Conservation (phyloP, 1,140 invertebrate genomes). For the Drosophila bocki region DNA sequence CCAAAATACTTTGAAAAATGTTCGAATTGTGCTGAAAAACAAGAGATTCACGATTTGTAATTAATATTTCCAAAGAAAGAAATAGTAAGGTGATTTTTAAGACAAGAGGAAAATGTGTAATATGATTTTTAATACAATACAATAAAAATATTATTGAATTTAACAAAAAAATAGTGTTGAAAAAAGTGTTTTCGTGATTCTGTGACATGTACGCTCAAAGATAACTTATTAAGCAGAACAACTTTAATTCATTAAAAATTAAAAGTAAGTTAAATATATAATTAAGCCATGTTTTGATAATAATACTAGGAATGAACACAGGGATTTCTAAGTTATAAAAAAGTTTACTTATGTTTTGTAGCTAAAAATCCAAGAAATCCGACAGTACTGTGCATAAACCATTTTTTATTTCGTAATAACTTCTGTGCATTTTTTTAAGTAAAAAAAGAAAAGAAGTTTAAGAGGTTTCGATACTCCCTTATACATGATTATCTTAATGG, state of each 20-base stretch:
- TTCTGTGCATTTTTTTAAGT: too few relatives aligned
- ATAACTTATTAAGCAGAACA: conserved; percentile 7
- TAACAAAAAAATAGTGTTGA: conserved; percentile 19
- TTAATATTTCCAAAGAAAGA: background rate
- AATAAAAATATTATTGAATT: background rate
- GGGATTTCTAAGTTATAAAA: too few relatives aligned
- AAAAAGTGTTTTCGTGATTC: conserved; percentile 28
- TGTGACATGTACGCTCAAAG: conserved; percentile 1
- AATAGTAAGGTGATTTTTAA: background rate
- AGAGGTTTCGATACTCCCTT: background rate
- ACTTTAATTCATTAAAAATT: background rate
- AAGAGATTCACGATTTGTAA: background rate
- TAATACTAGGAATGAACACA: too few relatives aligned
- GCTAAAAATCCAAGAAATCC: too few relatives aligned
- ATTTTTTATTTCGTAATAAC: too few relatives aligned
- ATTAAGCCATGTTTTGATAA: too few relatives aligned
- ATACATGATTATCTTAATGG: too few relatives aligned
- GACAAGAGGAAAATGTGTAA: background rate
- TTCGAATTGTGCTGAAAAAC: conserved; percentile 6
- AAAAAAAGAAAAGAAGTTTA: background rate
- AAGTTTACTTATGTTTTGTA: too few relatives aligned
- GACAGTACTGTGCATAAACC: too few relatives aligned
- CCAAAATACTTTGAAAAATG: conserved; percentile 5
- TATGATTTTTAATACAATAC: background rate
- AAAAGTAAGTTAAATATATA: conserved; percentile 44